A percentile compares a stretch with the other conserved stretches of the same genome.
Evolutionary conservation across 92 coral and sea anemone genomes (phyloP).

Genomic region (Zoanthus gigantus): DNA sequence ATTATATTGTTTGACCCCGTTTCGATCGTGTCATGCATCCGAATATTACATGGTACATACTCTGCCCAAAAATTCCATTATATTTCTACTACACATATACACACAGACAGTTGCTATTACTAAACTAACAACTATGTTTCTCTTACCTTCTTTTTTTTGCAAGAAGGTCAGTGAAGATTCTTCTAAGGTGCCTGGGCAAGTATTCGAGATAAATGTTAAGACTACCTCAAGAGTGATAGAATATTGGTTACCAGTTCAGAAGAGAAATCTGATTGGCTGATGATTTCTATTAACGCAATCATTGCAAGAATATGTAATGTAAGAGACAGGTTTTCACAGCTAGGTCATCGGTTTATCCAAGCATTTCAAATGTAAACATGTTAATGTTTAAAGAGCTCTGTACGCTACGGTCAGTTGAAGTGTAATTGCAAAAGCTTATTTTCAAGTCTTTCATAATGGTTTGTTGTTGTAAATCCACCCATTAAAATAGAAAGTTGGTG

Average conservation of each 20-base stretch:
- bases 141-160: conserved; percentile 43
- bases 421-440: conserved; percentile 55
- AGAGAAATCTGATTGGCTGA: conserved; percentile 42
- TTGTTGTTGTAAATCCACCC: conserved; percentile 46
- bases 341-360: conserved; percentile 45
- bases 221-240: conserved; percentile 19
- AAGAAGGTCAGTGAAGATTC: conserved; percentile 51
- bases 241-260: conserved; percentile 20
- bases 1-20: neutral
- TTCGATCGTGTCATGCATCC: neutral
- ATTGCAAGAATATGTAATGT: conserved; percentile 49
- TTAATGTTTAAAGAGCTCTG: conserved; percentile 37
- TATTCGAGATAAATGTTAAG: conserved; percentile 19
- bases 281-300: conserved; percentile 30
- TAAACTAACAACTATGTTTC: neutral
- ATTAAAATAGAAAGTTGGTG: conserved; percentile 4
- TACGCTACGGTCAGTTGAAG: conserved; percentile 36
- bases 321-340: conserved; percentile 23
- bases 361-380: conserved; percentile 25
- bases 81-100: neutral
- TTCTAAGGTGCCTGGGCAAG: conserved; percentile 20
- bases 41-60: neutral
- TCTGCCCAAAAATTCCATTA: neutral
- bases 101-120: neutral
- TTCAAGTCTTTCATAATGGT: conserved; percentile 84